phyloP scores from a whole-genome alignment of 64 coral and sea anemone species.

The Acropora yongei region DNA sequence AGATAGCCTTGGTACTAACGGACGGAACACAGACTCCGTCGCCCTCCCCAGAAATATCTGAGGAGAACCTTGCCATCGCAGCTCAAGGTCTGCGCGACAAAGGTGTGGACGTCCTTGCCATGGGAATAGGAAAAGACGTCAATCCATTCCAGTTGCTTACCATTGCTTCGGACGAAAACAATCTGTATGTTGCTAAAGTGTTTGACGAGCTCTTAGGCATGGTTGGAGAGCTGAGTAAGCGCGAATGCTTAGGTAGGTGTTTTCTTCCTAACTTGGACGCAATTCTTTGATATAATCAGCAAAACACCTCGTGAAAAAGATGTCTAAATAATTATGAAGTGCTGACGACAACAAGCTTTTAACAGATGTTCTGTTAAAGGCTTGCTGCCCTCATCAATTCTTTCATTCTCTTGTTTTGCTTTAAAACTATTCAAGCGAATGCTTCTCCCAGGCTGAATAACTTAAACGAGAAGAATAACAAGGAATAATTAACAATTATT shows the following conservation, averaged over 20 bases:
- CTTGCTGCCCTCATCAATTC: no score
- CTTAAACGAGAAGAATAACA: no score
- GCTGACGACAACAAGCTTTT: no score
- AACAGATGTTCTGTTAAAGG: no score
- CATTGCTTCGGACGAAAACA: slow-evolving; percentile 27
- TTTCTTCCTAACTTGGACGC: no score
- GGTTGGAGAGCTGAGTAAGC: slow-evolving; percentile 45
- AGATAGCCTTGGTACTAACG: slow-evolving; percentile 77
- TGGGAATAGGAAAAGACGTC: slow-evolving; percentile 67
- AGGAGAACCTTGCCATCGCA: not conserved
- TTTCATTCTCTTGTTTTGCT: no score
- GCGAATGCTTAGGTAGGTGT: slow-evolving; percentile 57
- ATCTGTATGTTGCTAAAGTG: slow-evolving; percentile 35
- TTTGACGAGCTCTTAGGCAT: slow-evolving; percentile 50
- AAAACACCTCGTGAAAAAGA: no score
- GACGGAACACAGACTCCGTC: slow-evolving; percentile 75
- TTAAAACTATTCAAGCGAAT: no score
- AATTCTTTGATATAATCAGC: no score
- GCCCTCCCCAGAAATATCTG: not conserved
- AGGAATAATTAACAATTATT: no score
- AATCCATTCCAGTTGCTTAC: slow-evolving; percentile 33
- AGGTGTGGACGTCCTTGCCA: slow-evolving; percentile 25
- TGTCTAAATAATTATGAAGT: no score
- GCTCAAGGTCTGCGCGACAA: slow-evolving; percentile 14
- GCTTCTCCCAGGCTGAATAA: no score